Evolutionary conservation across 2,888 invertebrate species (phyloP), one percentile per base, ranked within the genome.

Genomic region (Volucella bombylans): DNA sequence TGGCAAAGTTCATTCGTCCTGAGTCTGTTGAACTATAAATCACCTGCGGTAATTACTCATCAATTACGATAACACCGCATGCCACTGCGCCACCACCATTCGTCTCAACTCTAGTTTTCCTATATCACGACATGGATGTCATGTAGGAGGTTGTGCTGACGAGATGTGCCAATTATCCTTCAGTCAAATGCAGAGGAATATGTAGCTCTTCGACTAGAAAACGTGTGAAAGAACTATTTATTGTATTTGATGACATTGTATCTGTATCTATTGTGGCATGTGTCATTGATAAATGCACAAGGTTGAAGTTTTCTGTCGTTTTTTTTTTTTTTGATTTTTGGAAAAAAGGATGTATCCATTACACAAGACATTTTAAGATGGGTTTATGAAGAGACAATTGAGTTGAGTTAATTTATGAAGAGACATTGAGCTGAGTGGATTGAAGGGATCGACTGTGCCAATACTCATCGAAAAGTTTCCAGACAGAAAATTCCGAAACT

Each of bases 1-100:
- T 10, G 6, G 45, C 18, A 18, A 54, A 45, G 45, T 61, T 55
- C 55, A 18, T 62, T 50, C 39, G 18, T 55, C 15, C 61, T 41
- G 12, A 15, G 8, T 43, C 41, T 50, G 31, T 4, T 38, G 10
- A 65, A 59, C 74, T 67, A 76, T 76, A 76, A 68, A 68, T 68
- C 74, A 76, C 57, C 74, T 52, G 52, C 8, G 61, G 76, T 52
- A 81, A 65, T 71, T 76, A 65, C 69, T 76, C 77, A 77, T 81
- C 81, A 81, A 81, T 76, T 81, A 81, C 52, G 71, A 54, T 54
- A 59, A 38, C 31, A 49, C 31, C 14, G 54, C 43, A 31, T 31
- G 6, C 31, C 31, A 6, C 6, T 31, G 6, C 6, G 31, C 31
- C 6, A 6, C 31, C 31, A 31, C 31, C 31, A 1, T 0, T 31